phyloP scores from a whole-genome alignment of 2,113 vertebrate species.

The Burhinus bistriatus region DNA sequence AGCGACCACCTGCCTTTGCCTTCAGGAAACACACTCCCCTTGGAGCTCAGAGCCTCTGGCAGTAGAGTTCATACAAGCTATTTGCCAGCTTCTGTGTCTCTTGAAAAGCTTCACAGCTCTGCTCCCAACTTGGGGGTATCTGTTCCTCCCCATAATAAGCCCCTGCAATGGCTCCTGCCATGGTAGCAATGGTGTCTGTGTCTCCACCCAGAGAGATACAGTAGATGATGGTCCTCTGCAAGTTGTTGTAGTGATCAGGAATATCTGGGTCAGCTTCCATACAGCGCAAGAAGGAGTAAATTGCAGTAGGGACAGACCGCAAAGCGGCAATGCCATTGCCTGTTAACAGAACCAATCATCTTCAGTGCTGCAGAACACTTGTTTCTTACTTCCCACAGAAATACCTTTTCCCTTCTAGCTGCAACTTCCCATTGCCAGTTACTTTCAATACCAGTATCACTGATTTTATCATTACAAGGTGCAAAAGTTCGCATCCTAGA shows the following conservation, averaged over 20 bases:
- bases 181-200: slow-evolving; percentile 98
- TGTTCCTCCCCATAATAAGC: slow-evolving; percentile 91
- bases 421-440: fast-evolving
- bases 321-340: slow-evolving; percentile 94
- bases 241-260: slow-evolving; percentile 81
- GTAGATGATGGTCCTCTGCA: slow-evolving; percentile 93
- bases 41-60: slow-evolving; percentile 47
- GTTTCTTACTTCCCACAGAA: background rate
- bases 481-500: background rate
- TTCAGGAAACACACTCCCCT: background rate
- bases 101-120: slow-evolving; percentile 88
- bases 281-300: slow-evolving; percentile 95
- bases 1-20: background rate
- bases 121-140: slow-evolving; percentile 85
- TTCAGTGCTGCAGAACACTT: background rate
- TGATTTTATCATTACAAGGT: background rate
- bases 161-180: slow-evolving; percentile 96
- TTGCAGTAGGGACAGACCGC: slow-evolving; percentile 95
- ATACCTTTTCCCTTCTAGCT: background rate
- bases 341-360: slow-evolving; percentile 29
- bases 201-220: slow-evolving; percentile 95
- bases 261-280: slow-evolving; percentile 86
- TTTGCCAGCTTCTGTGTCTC: slow-evolving; percentile 84
- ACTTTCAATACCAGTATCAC: fast-evolving
- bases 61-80: slow-evolving; percentile 83